Evolutionary conservation across 2,797 vertebrate species (phyloP).

Genomic region (Ceyx erithaca): DNA sequence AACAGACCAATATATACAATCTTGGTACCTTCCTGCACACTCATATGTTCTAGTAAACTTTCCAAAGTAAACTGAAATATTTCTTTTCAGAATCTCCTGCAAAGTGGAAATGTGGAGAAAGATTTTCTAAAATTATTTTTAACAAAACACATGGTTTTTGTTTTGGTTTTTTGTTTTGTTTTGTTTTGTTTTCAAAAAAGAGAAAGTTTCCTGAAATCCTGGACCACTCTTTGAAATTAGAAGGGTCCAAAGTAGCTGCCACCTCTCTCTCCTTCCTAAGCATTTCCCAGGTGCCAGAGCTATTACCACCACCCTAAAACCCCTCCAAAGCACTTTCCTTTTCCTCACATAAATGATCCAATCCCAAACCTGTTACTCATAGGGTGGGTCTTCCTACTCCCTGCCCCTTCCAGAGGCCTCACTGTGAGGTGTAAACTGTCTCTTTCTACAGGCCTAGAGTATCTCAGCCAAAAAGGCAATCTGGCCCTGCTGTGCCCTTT

Average conservation of each 20-base stretch:
- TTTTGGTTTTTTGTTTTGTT: too few species aligned
- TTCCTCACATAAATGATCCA: not conserved
- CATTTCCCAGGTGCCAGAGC: not conserved
- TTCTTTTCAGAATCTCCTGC: not conserved
- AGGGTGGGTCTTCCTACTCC: not conserved
- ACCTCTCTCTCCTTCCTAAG: not conserved
- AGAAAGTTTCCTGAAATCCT: not conserved
- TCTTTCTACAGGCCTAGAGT: not conserved
- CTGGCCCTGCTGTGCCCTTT: not conserved
- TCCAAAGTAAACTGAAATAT: not conserved
- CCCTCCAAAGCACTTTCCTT: not conserved
- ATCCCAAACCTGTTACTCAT: not conserved
- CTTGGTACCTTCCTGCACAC: not conserved
- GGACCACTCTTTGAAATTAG: not conserved
- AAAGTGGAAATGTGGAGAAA: not conserved
- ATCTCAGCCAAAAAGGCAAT: not conserved
- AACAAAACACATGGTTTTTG: rapidly evolving
- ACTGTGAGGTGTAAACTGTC: rapidly evolving
- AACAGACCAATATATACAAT: not conserved
- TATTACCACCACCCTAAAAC: not conserved
- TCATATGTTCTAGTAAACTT: not conserved
- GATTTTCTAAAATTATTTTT: not conserved
- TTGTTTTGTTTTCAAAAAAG: not conserved
- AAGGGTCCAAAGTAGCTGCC: not conserved
- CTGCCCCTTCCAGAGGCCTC: not conserved